Evolutionary conservation across 1,140 invertebrate genomes (phyloP).

Genomic region (Sitobion miscanthi): DNA sequence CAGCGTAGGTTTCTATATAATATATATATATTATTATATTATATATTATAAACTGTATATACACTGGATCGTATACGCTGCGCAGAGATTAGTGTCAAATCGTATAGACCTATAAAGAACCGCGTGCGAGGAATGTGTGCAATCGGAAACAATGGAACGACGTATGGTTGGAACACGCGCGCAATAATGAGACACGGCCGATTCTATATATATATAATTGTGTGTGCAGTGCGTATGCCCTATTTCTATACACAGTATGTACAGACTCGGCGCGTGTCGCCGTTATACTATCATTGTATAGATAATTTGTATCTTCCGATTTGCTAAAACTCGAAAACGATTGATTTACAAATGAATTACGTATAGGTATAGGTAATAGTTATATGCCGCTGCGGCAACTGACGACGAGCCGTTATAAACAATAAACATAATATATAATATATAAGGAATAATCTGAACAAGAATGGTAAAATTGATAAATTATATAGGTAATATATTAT

Average conservation of each 20-base stretch:
- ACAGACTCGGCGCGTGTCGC: neutral
- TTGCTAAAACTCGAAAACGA: neutral
- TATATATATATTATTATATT: too few species aligned
- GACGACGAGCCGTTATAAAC: too few species aligned
- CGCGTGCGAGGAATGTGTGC: neutral
- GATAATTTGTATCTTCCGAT: neutral
- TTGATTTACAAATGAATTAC: neutral
- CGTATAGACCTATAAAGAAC: conserved; percentile 14
- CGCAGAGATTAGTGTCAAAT: neutral
- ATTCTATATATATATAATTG: neutral
- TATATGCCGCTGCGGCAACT: too few species aligned
- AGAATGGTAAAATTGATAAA: too few species aligned
- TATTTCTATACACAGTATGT: neutral
- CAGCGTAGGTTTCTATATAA: neutral
- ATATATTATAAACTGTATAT: neutral
- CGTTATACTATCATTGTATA: neutral
- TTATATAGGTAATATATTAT: too few species aligned
- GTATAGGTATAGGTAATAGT: neutral
- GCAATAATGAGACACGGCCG: neutral
- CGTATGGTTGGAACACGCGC: conserved; percentile 7
- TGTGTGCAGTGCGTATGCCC: neutral
- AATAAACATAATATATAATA: too few species aligned
- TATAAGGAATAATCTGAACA: too few species aligned
- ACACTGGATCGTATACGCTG: neutral
- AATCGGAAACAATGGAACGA: neutral